Percentiles rank a stretch among this genome's conserved stretches.
Evolutionary conservation across 2,888 invertebrate species (phyloP).

Genomic region (Imbricaverruca yamaguchii): DNA sequence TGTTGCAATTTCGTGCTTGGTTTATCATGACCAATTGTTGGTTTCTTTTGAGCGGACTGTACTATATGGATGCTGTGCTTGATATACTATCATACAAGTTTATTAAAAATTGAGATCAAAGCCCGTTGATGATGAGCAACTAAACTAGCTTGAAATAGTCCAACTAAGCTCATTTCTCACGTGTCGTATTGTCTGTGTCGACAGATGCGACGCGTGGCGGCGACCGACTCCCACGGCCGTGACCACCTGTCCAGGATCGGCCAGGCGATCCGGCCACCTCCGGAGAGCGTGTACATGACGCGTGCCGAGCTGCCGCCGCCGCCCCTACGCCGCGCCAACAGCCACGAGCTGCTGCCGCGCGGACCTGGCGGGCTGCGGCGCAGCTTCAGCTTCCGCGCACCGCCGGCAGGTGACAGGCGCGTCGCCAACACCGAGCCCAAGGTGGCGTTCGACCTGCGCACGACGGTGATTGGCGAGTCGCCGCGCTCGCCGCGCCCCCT

Average conservation of each 20-base stretch:
- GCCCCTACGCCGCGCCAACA: background rate
- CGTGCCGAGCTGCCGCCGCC: background rate
- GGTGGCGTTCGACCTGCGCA: conserved; percentile 12
- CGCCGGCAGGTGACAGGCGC: background rate
- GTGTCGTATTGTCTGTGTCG: background rate
- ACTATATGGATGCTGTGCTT: too few species aligned
- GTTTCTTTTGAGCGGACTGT: too few species aligned
- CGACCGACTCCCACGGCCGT: background rate
- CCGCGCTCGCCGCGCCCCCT: background rate
- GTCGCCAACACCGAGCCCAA: conserved; percentile 16
- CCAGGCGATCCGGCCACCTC: conserved; percentile 1
- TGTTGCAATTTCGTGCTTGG: too few species aligned
- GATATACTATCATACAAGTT: too few species aligned
- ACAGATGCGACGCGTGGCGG: background rate
- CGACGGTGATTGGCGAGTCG: conserved; percentile 8
- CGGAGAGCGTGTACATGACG: background rate
- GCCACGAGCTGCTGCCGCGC: conserved; percentile 6
- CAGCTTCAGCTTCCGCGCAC: conserved; percentile 4
- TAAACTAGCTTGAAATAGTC: too few species aligned
- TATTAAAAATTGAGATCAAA: too few species aligned
- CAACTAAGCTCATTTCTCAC: too few species aligned
- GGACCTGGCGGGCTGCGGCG: background rate
- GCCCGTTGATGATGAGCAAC: too few species aligned
- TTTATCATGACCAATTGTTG: too few species aligned
- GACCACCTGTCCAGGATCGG: background rate